phyloP scores from a whole-genome alignment of 1,140 invertebrate species.

The Calosoma granatense region DNA sequence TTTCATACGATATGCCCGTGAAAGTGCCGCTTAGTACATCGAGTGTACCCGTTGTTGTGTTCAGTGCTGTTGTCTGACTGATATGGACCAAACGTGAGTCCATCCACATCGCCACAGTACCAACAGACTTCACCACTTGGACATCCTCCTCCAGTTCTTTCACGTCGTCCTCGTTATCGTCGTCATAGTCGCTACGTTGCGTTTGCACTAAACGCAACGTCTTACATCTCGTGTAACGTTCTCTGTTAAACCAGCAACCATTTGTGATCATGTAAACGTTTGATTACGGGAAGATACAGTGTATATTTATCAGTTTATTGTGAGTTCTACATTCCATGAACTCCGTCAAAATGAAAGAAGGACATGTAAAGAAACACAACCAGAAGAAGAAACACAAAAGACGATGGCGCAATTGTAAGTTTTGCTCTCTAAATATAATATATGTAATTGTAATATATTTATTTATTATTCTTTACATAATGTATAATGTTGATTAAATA shows the following conservation, averaged over 20 bases:
- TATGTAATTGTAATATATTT: no score
- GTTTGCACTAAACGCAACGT: not conserved
- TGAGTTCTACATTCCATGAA: no score
- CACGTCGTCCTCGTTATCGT: not conserved
- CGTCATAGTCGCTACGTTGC: not conserved
- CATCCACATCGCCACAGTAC: slow-evolving; percentile 14
- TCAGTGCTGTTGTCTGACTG: slow-evolving; percentile 16
- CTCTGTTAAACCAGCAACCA: no score
- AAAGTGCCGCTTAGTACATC: not conserved
- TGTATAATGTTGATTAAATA: no score
- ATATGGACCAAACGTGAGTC: slow-evolving; percentile 19
- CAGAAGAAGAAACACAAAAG: slow-evolving; percentile 1
- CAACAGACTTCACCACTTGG: no score
- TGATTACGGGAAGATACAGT: no score
- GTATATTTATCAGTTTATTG: no score
- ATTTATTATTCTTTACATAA: no score
- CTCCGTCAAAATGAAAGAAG: not conserved
- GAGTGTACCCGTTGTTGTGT: slow-evolving; percentile 2
- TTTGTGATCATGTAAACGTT: no score
- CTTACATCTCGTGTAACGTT: no score
- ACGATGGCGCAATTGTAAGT: slow-evolving; percentile 19
- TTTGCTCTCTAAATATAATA: slow-evolving; percentile 3
- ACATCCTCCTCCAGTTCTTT: not conserved
- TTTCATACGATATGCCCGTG: not conserved
- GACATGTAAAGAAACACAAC: not conserved